These are phyloP conservation scores for Tragelaphus buxtoni DNA, from an alignment of 2,113 vertebrate genomes.

Conservation along the genomic window DNA sequence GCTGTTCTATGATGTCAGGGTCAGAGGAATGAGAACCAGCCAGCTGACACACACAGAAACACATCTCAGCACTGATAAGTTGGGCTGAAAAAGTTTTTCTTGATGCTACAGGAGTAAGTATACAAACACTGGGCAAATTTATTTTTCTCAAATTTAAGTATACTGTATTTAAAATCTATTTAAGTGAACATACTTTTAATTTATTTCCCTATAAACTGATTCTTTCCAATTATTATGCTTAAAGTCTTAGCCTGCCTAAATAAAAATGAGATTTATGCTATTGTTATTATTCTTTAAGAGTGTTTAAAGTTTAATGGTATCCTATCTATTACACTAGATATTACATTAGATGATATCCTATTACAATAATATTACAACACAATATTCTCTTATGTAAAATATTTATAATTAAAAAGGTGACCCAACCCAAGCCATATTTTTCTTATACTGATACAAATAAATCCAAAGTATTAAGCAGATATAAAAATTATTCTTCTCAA, in stretches of 20 bases:
- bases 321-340: background rate
- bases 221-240: background rate
- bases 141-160: slow-evolving; percentile 9
- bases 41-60: background rate
- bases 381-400: background rate
- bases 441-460: background rate
- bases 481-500: background rate
- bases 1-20: background rate
- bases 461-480: background rate
- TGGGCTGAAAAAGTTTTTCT: background rate
- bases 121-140: background rate
- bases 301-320: background rate
- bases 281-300: background rate
- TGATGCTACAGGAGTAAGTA: background rate
- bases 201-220: background rate
- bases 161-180: background rate
- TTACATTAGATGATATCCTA: background rate
- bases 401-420: background rate
- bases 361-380: background rate
- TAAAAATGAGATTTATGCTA: background rate
- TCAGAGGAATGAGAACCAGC: background rate
- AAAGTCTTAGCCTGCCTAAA: background rate
- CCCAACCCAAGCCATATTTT: background rate
- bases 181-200: background rate
- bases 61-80: background rate